Evolutionary conservation across 2,888 invertebrate genomes (phyloP).

Genomic region (Caenorhabditis japonica): DNA sequence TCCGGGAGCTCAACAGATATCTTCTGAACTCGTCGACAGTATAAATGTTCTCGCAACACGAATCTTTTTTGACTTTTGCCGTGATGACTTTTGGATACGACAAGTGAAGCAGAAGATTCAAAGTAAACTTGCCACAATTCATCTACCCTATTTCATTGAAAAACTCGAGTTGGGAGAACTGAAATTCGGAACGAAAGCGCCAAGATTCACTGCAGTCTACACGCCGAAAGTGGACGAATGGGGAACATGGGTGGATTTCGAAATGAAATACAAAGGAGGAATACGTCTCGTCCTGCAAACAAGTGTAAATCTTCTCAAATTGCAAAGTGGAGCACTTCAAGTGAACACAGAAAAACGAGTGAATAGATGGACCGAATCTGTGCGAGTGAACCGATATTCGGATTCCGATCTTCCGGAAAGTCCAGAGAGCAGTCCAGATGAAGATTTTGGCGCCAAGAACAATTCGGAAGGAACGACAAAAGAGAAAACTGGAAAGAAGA

Average conservation of each 20-base stretch:
- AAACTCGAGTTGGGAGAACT: slow-evolving; percentile 82
- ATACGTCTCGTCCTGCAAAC: slow-evolving; percentile 88
- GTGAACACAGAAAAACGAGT: slow-evolving; percentile 57
- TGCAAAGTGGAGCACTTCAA: slow-evolving; percentile 75
- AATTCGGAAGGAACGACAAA: slow-evolving; percentile 55
- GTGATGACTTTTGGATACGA: slow-evolving; percentile 83
- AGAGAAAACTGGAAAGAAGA: slow-evolving; percentile 79
- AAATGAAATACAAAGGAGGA: slow-evolving; percentile 81
- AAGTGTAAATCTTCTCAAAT: slow-evolving; percentile 87
- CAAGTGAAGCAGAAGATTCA: slow-evolving; percentile 87
- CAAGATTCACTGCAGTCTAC: slow-evolving; percentile 75
- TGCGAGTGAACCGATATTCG: slow-evolving; percentile 60
- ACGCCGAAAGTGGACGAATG: slow-evolving; percentile 84
- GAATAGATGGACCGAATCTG: slow-evolving; percentile 55
- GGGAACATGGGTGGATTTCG: slow-evolving; percentile 90
- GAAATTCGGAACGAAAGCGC: slow-evolving; percentile 72
- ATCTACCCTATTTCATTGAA: slow-evolving; percentile 90
- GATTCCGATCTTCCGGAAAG: slow-evolving; percentile 72
- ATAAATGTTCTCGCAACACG: slow-evolving; percentile 74
- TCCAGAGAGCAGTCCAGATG: slow-evolving; percentile 74
- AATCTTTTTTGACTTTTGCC: slow-evolving; percentile 87
- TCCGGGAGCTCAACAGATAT: slow-evolving; percentile 51
- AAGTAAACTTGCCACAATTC: slow-evolving; percentile 88
- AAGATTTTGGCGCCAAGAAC: slow-evolving; percentile 73
- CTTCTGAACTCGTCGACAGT: slow-evolving; percentile 68